phyloP scores from a whole-genome alignment of 2,113 vertebrate species.

The Odobenus rosmarus region DNA sequence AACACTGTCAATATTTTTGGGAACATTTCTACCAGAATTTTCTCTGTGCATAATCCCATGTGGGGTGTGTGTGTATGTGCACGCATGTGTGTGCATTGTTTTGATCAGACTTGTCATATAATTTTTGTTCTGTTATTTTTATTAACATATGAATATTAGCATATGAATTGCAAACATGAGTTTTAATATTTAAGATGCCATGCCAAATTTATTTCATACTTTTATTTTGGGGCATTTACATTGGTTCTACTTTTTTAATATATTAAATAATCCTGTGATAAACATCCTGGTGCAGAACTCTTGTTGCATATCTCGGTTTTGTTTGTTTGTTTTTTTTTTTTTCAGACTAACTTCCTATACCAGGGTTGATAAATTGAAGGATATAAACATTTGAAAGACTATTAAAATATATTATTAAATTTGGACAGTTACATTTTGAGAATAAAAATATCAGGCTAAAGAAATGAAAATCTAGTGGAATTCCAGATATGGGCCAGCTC shows the following conservation, averaged over 20 bases:
- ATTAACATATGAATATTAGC: neutral
- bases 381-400: neutral
- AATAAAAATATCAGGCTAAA: neutral
- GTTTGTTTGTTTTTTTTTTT: neutral
- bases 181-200: neutral
- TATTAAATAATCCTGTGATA: neutral
- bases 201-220: neutral
- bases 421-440: conserved; percentile 14
- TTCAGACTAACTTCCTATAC: neutral
- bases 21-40: neutral
- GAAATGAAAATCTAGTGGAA: neutral
- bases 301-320: neutral
- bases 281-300: neutral
- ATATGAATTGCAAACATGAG: neutral
- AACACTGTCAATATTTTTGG: neutral
- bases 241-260: neutral
- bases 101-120: neutral
- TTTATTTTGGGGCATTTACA: neutral
- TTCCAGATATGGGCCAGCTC: neutral
- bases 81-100: neutral
- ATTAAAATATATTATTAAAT: neutral
- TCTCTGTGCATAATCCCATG: neutral
- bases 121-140: neutral
- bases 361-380: neutral
- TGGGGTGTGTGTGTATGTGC: neutral